Percentiles rank a stretch among this genome's conserved stretches.
phyloP scores from a whole-genome alignment of 2,888 invertebrate genomes.

The Scaptomyza polygonia region DNA sequence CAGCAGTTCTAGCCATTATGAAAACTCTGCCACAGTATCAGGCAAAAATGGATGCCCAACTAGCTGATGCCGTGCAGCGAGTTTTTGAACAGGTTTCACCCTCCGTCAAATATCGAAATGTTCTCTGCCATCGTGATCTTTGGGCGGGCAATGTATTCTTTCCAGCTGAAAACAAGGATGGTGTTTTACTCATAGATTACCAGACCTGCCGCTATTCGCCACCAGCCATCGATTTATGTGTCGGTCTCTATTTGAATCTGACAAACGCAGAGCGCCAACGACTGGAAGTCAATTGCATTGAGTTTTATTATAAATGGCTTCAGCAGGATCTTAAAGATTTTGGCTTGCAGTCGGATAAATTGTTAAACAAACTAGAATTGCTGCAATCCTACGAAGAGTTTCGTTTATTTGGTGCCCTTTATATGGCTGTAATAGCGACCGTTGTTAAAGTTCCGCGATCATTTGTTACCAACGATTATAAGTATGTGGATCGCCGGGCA shows the following conservation, averaged over 20 bases:
- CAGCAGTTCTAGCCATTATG: slow-evolving; percentile 61
- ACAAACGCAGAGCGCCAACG: slow-evolving; percentile 20
- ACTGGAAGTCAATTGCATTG: slow-evolving; percentile 55
- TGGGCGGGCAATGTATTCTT: slow-evolving; percentile 83
- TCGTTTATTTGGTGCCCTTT: slow-evolving; percentile 68
- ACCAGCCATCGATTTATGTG: slow-evolving; percentile 80
- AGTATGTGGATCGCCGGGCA: slow-evolving; percentile 60
- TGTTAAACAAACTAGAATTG: slow-evolving; percentile 56
- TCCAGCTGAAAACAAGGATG: slow-evolving; percentile 15
- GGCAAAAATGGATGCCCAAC: slow-evolving; percentile 47
- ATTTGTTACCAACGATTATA: slow-evolving; percentile 70
- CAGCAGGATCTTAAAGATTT: slow-evolving; percentile 69
- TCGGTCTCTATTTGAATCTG: slow-evolving; percentile 78
- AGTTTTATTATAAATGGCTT: slow-evolving; percentile 74
- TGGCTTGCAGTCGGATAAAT: slow-evolving; percentile 49
- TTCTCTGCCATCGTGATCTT: slow-evolving; percentile 84
- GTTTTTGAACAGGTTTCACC: slow-evolving; percentile 73
- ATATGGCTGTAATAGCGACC: slow-evolving; percentile 67
- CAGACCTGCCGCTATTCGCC: slow-evolving; percentile 82
- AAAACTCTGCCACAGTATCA: slow-evolving; percentile 66
- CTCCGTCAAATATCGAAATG: slow-evolving; percentile 84
- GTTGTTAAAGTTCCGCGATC: slow-evolving; percentile 68
- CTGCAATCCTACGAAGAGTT: slow-evolving; percentile 72
- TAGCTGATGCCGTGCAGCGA: slow-evolving; percentile 56
- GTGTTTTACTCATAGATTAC: slow-evolving; percentile 80